These are phyloP conservation scores for Myotis davidii DNA, from an alignment of 2,113 vertebrate species.

Conservation along the genomic window DNA sequence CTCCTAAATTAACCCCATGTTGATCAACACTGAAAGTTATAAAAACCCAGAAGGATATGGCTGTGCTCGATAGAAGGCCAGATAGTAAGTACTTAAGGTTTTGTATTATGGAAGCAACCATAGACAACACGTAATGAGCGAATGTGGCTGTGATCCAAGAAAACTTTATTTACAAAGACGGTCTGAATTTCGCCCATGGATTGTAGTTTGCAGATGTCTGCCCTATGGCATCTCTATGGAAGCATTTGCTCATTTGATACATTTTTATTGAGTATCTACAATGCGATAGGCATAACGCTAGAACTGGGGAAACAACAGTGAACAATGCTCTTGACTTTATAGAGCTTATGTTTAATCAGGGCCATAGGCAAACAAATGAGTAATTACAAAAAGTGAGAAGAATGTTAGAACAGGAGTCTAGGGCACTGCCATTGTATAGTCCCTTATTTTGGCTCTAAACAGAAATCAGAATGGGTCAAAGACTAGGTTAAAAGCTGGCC, in stretches of 20 bases:
- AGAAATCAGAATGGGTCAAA: slow-evolving; percentile 1
- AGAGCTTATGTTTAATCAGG: not conserved
- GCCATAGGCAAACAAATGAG: not conserved
- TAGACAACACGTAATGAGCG: not conserved
- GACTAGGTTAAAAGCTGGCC: not conserved
- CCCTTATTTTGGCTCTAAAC: not conserved
- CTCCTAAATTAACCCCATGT: not conserved
- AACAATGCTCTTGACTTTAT: not conserved
- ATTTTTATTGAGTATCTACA: not conserved
- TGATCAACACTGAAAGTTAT: not conserved
- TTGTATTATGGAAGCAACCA: not conserved
- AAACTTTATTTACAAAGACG: slow-evolving; percentile 38
- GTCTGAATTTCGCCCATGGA: not conserved
- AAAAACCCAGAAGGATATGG: not conserved
- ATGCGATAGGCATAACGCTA: not conserved
- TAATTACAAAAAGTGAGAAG: not conserved
- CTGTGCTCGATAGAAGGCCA: not conserved
- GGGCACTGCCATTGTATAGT: not conserved
- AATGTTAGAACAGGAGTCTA: not conserved
- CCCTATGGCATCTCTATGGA: not conserved
- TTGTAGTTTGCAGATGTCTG: not conserved
- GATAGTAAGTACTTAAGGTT: slow-evolving; percentile 19
- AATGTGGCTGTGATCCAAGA: not conserved
- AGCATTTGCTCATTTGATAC: not conserved
- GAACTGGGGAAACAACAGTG: not conserved